phyloP scores from a whole-genome alignment of 2,888 invertebrate genomes.

The Torymus tubicola region DNA sequence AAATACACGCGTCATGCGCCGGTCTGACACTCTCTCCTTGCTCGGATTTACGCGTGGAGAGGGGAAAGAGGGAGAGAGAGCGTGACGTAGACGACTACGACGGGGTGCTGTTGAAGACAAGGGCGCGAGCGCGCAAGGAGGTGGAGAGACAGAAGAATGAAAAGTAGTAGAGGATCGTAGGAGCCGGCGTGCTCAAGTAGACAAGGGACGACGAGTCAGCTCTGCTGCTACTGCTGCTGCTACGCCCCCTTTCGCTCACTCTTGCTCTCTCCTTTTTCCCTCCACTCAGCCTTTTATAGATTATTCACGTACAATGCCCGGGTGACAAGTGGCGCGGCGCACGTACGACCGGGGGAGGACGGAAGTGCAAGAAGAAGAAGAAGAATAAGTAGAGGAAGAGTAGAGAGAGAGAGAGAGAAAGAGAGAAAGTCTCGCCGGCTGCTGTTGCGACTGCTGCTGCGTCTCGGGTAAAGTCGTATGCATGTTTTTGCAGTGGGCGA shows the following conservation, averaged over 20 bases:
- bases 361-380: conserved; percentile 2
- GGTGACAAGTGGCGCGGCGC: conserved; percentile 57
- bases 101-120: conserved; percentile 56
- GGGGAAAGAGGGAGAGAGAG: conserved; percentile 55
- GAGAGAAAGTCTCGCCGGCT: conserved; percentile 9
- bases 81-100: conserved; percentile 51
- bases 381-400: conserved; percentile 1
- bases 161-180: conserved; percentile 72
- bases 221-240: neutral
- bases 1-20: conserved; percentile 71
- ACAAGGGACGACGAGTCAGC: conserved; percentile 68
- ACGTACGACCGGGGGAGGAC: neutral
- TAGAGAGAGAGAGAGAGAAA: too few relatives aligned
- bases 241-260: conserved; percentile 21
- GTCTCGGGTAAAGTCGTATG: too few relatives aligned
- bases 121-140: conserved; percentile 47
- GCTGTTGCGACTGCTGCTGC: neutral
- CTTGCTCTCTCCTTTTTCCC: neutral
- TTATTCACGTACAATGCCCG: conserved; percentile 74
- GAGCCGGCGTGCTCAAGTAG: conserved; percentile 76
- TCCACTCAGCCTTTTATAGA: conserved; percentile 74
- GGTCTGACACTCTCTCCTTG: conserved; percentile 61
- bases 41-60: conserved; percentile 57
- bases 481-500: neutral
- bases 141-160: conserved; percentile 63